Evolutionary conservation across 2,888 invertebrate species (phyloP).

Genomic region (Drosophila nr. fundita): DNA sequence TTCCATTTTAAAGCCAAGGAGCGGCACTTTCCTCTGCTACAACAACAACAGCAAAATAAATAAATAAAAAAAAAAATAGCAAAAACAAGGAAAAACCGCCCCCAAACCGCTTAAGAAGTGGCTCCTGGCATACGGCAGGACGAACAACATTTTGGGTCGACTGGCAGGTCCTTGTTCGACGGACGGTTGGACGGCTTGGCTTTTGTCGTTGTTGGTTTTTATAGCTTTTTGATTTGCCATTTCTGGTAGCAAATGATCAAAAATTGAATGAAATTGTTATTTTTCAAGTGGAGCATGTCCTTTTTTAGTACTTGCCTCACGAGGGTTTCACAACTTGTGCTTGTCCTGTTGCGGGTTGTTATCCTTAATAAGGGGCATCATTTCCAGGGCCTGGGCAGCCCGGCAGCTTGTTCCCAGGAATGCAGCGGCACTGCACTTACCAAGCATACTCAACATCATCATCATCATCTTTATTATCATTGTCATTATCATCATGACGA

Average conservation of each 20-base stretch:
- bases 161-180: constrained; percentile 27
- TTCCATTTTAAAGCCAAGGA: constrained; percentile 76
- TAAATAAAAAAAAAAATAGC: constrained; percentile 13
- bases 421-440: constrained; percentile 43
- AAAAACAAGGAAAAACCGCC: constrained; percentile 53
- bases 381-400: constrained; percentile 16
- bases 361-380: constrained; percentile 74
- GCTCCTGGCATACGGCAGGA: constrained; percentile 48
- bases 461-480: constrained; percentile 8
- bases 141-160: constrained; percentile 53
- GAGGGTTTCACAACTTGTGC: constrained; percentile 46
- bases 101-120: constrained; percentile 69
- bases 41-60: neutral
- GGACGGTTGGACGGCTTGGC: constrained; percentile 33
- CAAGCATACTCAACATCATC: constrained; percentile 9
- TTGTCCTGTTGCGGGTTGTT: constrained; percentile 77
- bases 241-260: constrained; percentile 83
- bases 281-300: constrained; percentile 82
- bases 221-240: constrained; percentile 82
- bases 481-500: neutral
- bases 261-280: constrained; percentile 82
- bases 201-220: constrained; percentile 73
- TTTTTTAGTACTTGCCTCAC: constrained; percentile 47
- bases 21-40: constrained; percentile 40
- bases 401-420: constrained; percentile 16